A percentile compares a stretch with the other conserved stretches of the same genome.
Evolutionary conservation across 2,888 invertebrate genomes (phyloP).

Genomic region (Ochropacha duplaris): DNA sequence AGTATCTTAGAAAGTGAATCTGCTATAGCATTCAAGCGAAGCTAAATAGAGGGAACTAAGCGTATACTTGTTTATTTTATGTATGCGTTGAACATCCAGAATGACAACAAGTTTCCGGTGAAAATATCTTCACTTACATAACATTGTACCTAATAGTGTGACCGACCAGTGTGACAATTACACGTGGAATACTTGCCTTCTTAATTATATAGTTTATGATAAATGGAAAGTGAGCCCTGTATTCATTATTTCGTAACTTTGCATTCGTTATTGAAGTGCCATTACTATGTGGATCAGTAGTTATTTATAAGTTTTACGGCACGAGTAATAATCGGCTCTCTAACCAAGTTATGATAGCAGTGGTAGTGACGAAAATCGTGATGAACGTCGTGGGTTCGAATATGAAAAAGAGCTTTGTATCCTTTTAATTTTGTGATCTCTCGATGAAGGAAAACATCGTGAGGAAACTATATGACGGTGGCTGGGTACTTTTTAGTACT

Average conservation of each 20-base stretch:
- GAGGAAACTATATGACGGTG: no score
- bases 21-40: slow-evolving; percentile 13
- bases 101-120: slow-evolving; percentile 70
- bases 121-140: slow-evolving; percentile 57
- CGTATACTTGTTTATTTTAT: background rate
- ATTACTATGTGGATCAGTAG: no score
- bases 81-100: slow-evolving; percentile 40
- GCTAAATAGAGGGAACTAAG: slow-evolving; percentile 2
- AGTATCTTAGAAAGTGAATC: slow-evolving; percentile 33
- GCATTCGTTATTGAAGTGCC: background rate
- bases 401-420: no score
- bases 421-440: no score
- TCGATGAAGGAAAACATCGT: no score
- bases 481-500: no score
- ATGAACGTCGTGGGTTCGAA: no score
- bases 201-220: slow-evolving; percentile 5
- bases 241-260: background rate
- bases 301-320: no score
- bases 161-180: slow-evolving; percentile 16
- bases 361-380: no score
- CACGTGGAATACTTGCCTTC: slow-evolving; percentile 29
- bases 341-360: no score
- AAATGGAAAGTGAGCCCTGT: background rate
- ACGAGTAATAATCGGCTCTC: no score
- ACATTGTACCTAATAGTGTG: slow-evolving; percentile 26